Percentiles rank a stretch among this genome's conserved stretches.
Conservation (phyloP, 2,888 invertebrate genomes). For the Hypomecis atomaria region DNA sequence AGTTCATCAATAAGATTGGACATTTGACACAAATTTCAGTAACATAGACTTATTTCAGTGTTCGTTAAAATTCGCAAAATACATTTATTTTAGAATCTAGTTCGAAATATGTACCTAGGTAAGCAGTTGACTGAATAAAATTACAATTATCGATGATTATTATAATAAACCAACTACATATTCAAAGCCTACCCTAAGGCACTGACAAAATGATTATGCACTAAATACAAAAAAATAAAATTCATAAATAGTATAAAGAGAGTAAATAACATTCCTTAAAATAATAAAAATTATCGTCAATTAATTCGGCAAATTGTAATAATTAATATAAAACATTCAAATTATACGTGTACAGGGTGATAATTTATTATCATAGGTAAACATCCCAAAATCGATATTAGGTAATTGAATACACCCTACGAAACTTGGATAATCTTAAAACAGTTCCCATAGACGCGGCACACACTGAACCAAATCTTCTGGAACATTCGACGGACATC, state of each 20-base stretch:
- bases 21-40: constrained; percentile 73
- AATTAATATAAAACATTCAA: constrained; percentile 39
- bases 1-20: constrained; percentile 46
- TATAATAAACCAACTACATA: constrained; percentile 53
- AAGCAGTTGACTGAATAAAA: constrained; percentile 47
- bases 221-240: constrained; percentile 61
- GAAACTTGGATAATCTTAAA: constrained; percentile 27
- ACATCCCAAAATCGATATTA: constrained; percentile 38
- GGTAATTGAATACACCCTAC: constrained; percentile 29
- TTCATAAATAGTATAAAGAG: constrained; percentile 72
- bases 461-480: constrained; percentile 1
- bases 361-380: constrained; percentile 29
- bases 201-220: constrained; percentile 78
- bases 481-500: constrained; percentile 20
- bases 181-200: constrained; percentile 76
- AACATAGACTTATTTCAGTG: constrained; percentile 37
- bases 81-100: constrained; percentile 42
- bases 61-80: constrained; percentile 41
- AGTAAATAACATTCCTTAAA: constrained; percentile 78
- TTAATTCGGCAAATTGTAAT: constrained; percentile 66
- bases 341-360: constrained; percentile 33
- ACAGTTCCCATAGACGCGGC: constrained; percentile 13
- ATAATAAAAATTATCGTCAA: constrained; percentile 67
- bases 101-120: constrained; percentile 34
- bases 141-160: constrained; percentile 50